phyloP scores from a whole-genome alignment of 2,113 vertebrate genomes.

The Accipiter cooperii region DNA sequence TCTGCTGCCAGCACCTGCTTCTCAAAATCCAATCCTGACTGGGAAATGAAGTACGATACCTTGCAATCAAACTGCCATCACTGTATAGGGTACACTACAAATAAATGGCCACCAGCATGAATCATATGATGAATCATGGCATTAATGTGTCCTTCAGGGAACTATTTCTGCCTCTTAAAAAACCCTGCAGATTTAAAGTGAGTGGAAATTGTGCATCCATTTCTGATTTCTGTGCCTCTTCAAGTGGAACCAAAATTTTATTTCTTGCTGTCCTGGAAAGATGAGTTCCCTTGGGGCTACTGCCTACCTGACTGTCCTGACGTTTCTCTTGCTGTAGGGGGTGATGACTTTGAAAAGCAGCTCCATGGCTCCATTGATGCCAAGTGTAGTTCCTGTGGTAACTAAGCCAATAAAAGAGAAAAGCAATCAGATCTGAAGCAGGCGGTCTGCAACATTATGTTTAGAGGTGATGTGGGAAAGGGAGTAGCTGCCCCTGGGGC shows the following conservation, averaged over 20 bases:
- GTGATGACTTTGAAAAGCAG: conserved; percentile 82
- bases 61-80: conserved; percentile 2
- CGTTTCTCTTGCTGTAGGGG: conserved; percentile 74
- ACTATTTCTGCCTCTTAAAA: conserved; percentile 20
- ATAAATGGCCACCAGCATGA: conserved; percentile 22
- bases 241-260: conserved; percentile 42
- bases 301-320: conserved; percentile 82
- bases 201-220: not conserved
- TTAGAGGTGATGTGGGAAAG: not conserved
- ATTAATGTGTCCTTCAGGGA: not conserved
- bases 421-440: conserved; percentile 1
- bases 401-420: conserved; percentile 68
- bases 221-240: conserved; percentile 43
- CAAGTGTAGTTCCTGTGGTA: conserved; percentile 78
- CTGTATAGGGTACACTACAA: not conserved
- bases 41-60: not conserved
- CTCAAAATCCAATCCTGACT: not conserved
- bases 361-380: conserved; percentile 83
- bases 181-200: not conserved
- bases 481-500: not conserved
- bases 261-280: conserved; percentile 25
- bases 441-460: not conserved
- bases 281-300: not conserved
- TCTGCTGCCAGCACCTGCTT: not conserved
- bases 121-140: conserved; percentile 33